Percentiles rank a stretch among this genome's conserved stretches.
phyloP scores from a whole-genome alignment of 2,888 invertebrate species.

The Tiphia femorata region DNA sequence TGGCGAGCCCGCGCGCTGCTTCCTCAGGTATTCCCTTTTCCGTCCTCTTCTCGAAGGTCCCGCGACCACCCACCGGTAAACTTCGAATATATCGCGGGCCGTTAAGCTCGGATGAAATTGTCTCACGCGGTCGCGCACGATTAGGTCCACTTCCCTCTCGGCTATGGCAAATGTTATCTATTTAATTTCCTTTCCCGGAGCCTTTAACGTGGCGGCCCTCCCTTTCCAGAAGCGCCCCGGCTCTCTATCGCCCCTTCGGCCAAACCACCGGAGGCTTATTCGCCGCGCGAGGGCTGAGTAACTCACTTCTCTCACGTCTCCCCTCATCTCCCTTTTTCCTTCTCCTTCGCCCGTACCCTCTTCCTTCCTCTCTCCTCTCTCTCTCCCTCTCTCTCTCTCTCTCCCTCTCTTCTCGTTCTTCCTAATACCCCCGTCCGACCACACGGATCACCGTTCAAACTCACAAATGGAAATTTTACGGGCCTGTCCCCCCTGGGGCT shows the following conservation, averaged over 20 bases:
- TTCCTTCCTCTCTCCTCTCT: constrained; percentile 10
- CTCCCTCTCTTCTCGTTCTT: not conserved
- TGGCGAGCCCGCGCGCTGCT: too few relatives aligned
- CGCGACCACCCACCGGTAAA: constrained; percentile 39
- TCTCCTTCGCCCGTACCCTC: not conserved
- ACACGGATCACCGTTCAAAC: too few relatives aligned
- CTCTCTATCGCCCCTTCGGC: not conserved
- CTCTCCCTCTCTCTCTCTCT: not conserved
- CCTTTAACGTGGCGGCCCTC: constrained; percentile 17
- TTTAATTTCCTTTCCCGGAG: constrained; percentile 53
- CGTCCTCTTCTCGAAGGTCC: constrained; percentile 15
- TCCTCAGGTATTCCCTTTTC: constrained; percentile 13
- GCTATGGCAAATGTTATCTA: constrained; percentile 48
- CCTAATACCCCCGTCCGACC: too few relatives aligned
- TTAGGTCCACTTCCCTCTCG: constrained; percentile 41
- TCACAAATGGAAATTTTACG: too few relatives aligned
- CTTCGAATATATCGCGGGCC: constrained; percentile 46
- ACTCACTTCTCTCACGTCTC: constrained; percentile 9
- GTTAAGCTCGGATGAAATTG: constrained; percentile 52
- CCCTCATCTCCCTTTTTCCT: not conserved
- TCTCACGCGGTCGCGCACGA: constrained; percentile 44
- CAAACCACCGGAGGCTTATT: constrained; percentile 7
- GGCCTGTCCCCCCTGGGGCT: too few relatives aligned
- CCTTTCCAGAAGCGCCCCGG: not conserved
- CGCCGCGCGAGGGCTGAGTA: not conserved